Evolutionary conservation across 2,888 invertebrate genomes (phyloP).

Genomic region (Spisula solida): DNA sequence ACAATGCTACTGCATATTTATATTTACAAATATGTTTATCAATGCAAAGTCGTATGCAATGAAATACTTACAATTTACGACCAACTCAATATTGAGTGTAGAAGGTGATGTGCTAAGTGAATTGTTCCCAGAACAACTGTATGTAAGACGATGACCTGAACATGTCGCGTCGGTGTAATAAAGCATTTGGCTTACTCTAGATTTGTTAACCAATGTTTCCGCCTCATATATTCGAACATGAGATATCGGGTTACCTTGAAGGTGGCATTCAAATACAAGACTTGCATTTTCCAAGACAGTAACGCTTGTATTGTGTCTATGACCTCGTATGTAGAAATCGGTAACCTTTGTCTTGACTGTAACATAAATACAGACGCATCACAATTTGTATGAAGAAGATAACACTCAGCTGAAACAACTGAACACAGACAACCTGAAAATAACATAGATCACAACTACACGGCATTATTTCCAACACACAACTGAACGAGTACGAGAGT

Average conservation of each 20-base stretch:
- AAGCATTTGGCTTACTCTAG: background rate
- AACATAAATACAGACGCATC: background rate
- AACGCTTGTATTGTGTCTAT: background rate
- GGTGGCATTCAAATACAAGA: background rate
- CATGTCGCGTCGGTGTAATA: background rate
- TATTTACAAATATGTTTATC: too few species aligned
- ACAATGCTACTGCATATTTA: too few species aligned
- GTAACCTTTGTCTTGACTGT: background rate
- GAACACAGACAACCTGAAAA: background rate
- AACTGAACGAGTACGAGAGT: too few species aligned
- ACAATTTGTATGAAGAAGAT: background rate
- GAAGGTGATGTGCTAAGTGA: background rate
- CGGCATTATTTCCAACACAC: too few species aligned
- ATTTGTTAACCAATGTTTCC: background rate
- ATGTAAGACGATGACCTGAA: background rate
- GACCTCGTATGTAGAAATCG: background rate
- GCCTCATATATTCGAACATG: background rate
- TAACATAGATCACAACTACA: too few species aligned
- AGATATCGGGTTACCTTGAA: constrained; percentile 6
- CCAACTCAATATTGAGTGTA: background rate
- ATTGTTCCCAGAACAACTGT: background rate
- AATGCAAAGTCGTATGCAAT: too few species aligned
- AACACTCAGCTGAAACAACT: background rate
- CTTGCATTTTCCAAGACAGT: background rate
- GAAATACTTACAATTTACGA: background rate